Evolutionary conservation across 2,888 invertebrate genomes (phyloP), one percentile per base, ranked within the genome.

Genomic region (Acrocera orbiculus): DNA sequence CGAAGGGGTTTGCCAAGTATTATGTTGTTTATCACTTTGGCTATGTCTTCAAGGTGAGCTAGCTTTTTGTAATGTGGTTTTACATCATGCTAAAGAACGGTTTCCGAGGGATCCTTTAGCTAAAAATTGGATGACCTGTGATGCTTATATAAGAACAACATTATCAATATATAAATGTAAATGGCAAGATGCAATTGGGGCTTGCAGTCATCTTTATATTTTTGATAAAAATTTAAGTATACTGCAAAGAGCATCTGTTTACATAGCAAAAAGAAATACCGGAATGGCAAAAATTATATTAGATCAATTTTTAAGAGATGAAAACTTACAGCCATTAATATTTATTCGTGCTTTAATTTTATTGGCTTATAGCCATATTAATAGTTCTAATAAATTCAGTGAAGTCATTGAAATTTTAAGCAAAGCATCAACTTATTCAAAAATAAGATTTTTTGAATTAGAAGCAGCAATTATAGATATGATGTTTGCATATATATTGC

Each of bases 401-500:
- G 65, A 69, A 47, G 67, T 66, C 32, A 59, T 68, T 32, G 61
- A 69, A 44, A 69, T 67, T 36, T 61, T 75, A 30, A 73, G 76
- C 46, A 69, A 71, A 42, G 83, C 83, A 4, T 61, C 86, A n/a
- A 72, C 76, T 13, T 60, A 79, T 37, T 77, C 83, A 2, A 69
- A 70, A 41, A 69, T 71, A 25, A 76, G 81, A 45, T 76, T 83
- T 53, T 64, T 87, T 46, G 76, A 81, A 43, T 81, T 81, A 51
- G 69, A 81, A 42, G 70, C 73, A 28, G 75, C 81, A 0, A 54
- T 81, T 17, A 71, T 77, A 4, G 76, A 79, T 47, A 70, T 86
- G 62, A 75, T 85, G 48, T 69, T 86, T 30, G 85, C 85, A 0
- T 76, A 81, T 52, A 68, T 81, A 9, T 66, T 85, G 59, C 60